Evolutionary conservation across 2,888 invertebrate genomes (phyloP), one percentile per base, ranked within the genome.

Genomic region (Chloroclysta siterata): DNA sequence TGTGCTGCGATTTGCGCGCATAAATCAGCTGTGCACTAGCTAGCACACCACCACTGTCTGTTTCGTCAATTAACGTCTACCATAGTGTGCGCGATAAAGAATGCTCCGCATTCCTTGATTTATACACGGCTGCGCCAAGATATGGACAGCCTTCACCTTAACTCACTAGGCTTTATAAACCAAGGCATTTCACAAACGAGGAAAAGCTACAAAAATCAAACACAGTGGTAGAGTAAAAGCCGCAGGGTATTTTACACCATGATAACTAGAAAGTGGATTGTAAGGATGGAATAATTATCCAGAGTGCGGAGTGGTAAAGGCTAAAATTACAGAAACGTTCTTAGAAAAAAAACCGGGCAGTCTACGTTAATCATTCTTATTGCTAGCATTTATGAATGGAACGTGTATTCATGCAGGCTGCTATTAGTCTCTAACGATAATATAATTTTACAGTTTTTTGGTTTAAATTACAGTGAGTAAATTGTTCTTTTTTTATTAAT

Each of bases 11-110:
- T 86, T 85, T 82, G 82, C 78, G 79, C 76, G 80, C 81, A 86
- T 87, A 88, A 85, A 85, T 89, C 82, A 81, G 75, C 68, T 54
- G 56, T 39, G 58, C 71, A 68, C 71, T 72, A 65, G 75, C 76
- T 67, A 75, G 77, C 77, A 80, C 75, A 70, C 73, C 67, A 78
- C 74, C 75, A 80, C 76, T 79, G 79, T 72, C 79, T 76, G 79
- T 85, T 86, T 87, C 83, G 81, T 87, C 87, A 88, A 88, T 87
- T 88, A 88, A 84, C 81, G 82, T 86, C 82, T 79, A 72, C 76
- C 74, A 82, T 85, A 87, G 82, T 81, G 81, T 79, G 74, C 77
- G 71, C 74, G 76, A 78, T 82, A 80, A 72, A 76, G 72, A 72
- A 73, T 73, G 70, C 73, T 74, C 76, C 73, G 71, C 70, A 68